phyloP scores from a whole-genome alignment of 2,888 invertebrate genomes.

The Microctonus brassicae region DNA sequence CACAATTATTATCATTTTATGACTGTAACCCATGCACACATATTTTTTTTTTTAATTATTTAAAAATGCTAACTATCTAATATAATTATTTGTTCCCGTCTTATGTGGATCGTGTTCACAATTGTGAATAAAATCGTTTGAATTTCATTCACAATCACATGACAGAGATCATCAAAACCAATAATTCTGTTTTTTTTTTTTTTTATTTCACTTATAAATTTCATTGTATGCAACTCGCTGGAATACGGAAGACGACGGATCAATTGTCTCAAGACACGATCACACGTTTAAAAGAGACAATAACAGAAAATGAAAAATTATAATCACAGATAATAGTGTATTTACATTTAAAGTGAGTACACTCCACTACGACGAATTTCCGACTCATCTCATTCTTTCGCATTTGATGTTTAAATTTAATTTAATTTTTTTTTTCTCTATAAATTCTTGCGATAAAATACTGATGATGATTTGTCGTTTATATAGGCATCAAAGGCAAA shows the following conservation, averaged over 20 bases:
- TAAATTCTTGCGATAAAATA: not conserved
- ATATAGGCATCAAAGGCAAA: not conserved
- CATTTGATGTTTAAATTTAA: not conserved
- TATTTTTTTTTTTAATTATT: not conserved
- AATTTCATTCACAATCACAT: not conserved
- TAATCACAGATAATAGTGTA: constrained; percentile 48
- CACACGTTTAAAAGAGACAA: constrained; percentile 42
- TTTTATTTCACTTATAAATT: not conserved
- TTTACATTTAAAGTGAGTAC: constrained; percentile 38
- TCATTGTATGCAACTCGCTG: not conserved
- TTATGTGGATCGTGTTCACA: constrained; percentile 35
- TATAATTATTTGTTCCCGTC: constrained; percentile 47
- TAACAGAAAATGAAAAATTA: constrained; percentile 24
- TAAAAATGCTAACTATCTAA: constrained; percentile 2
- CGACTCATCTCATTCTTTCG: constrained; percentile 11
- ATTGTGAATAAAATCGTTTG: not conserved
- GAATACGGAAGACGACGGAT: constrained; percentile 32
- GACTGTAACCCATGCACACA: constrained; percentile 13
- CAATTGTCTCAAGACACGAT: constrained; percentile 43
- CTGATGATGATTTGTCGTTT: not conserved
- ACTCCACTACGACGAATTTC: constrained; percentile 37
- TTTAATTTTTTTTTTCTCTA: not conserved
- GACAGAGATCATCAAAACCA: not conserved
- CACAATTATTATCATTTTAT: constrained; percentile 16
- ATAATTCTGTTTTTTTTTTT: too few relatives aligned